These are phyloP conservation scores for Melitaea cinxia DNA, from an alignment of 1,140 invertebrate genomes.

Conservation along the genomic window DNA sequence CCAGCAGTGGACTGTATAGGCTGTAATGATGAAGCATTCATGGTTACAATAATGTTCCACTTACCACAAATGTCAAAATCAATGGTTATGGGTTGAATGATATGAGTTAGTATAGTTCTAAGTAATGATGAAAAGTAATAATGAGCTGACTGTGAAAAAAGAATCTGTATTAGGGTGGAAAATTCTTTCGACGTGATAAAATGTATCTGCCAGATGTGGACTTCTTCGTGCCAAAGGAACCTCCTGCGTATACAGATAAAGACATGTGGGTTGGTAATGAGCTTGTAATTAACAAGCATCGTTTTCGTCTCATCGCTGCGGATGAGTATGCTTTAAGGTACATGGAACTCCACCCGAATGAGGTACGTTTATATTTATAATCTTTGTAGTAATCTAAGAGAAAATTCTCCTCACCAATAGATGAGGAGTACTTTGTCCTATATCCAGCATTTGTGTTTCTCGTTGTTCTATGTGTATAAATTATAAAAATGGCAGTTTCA, in stretches of 20 bases:
- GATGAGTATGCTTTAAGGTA: constrained; percentile 94
- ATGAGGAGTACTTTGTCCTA: no score
- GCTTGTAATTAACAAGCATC: constrained; percentile 88
- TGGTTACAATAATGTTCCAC: no score
- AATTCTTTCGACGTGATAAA: constrained; percentile 85
- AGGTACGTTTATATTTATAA: constrained; percentile 80
- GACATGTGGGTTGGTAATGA: constrained; percentile 92
- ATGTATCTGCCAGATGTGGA: constrained; percentile 88
- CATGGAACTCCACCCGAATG: constrained; percentile 90
- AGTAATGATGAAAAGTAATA: not conserved
- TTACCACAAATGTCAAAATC: no score
- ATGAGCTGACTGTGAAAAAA: not conserved
- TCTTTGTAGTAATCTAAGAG: no score
- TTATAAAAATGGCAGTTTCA: no score
- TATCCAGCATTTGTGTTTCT: no score
- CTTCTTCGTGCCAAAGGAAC: constrained; percentile 85
- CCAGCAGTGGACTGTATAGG: no score
- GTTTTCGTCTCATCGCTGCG: constrained; percentile 89
- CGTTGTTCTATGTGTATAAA: no score
- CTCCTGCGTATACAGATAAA: constrained; percentile 87
- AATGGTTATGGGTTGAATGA: no score
- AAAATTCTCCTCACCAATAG: no score
- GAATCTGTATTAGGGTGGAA: constrained; percentile 80
- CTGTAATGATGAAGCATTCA: no score
- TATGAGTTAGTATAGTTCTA: not conserved